Conservation (phyloP, 2,797 vertebrate genomes). For the Cheirogaleus major region DNA sequence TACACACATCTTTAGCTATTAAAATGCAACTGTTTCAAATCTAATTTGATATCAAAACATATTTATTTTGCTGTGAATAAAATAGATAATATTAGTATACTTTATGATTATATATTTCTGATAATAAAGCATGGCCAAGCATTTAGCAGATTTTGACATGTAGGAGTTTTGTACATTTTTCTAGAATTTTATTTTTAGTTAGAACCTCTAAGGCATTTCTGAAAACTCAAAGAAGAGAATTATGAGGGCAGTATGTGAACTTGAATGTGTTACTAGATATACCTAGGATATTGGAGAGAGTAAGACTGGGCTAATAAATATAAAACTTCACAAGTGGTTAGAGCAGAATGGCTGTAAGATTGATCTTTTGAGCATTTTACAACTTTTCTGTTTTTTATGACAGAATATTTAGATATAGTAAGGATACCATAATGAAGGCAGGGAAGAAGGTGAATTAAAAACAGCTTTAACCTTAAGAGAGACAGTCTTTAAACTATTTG, state of each 20-base stretch:
- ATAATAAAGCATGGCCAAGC: neutral
- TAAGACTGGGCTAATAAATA: neutral
- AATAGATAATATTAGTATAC: slow-evolving; percentile 29
- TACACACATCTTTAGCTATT: neutral
- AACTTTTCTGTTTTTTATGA: neutral
- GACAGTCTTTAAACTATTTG: neutral
- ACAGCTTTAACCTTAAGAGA: neutral
- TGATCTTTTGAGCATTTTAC: neutral
- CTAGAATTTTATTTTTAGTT: neutral
- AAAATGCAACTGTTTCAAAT: slow-evolving; percentile 38
- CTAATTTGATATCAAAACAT: slow-evolving; percentile 44
- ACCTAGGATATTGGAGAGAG: neutral
- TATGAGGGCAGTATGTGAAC: neutral
- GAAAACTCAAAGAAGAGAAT: neutral
- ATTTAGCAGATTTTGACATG: slow-evolving; percentile 27
- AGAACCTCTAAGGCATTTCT: neutral
- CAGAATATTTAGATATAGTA: neutral
- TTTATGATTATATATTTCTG: neutral
- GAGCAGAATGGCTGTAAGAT: neutral
- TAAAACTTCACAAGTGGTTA: neutral
- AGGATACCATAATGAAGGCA: neutral
- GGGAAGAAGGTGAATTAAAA: neutral
- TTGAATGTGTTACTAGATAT: neutral
- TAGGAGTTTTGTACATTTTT: slow-evolving; percentile 21
- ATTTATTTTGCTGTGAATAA: slow-evolving; percentile 49